These are phyloP conservation scores for Julus scandinavius DNA, from an alignment of 2,888 invertebrate genomes.

Conservation along the genomic window DNA sequence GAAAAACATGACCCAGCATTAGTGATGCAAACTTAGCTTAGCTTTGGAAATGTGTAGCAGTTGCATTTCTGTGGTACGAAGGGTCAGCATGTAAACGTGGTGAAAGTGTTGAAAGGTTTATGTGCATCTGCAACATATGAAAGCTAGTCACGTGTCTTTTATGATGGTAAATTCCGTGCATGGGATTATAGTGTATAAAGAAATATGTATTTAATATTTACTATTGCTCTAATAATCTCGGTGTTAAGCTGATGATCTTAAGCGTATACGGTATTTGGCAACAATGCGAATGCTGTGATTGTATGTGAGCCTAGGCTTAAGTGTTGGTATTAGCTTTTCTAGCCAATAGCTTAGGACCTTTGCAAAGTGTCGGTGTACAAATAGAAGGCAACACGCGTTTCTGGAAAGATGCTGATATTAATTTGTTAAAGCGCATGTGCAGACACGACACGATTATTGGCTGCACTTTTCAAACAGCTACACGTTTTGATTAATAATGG, in stretches of 20 bases:
- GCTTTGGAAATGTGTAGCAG: too few species aligned
- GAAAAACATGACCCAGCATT: too few species aligned
- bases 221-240: slow-evolving; percentile 11
- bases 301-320: slow-evolving; percentile 5
- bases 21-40: too few species aligned
- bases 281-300: background rate
- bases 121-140: background rate
- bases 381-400: slow-evolving; percentile 10
- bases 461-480: slow-evolving; percentile 23
- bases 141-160: background rate
- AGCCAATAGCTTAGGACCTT: background rate
- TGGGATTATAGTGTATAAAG: background rate
- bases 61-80: too few species aligned
- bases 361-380: slow-evolving; percentile 8
- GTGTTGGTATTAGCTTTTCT: background rate
- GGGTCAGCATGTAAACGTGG: too few species aligned
- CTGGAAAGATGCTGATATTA: slow-evolving; percentile 41
- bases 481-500: slow-evolving; percentile 37
- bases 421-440: slow-evolving; percentile 37
- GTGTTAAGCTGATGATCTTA: slow-evolving; percentile 40
- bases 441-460: background rate
- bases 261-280: background rate
- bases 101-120: too few species aligned
- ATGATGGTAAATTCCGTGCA: background rate
- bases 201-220: background rate